Evolutionary conservation across 2,888 invertebrate genomes (phyloP).

Genomic region (Euspilapteryx auroguttella): DNA sequence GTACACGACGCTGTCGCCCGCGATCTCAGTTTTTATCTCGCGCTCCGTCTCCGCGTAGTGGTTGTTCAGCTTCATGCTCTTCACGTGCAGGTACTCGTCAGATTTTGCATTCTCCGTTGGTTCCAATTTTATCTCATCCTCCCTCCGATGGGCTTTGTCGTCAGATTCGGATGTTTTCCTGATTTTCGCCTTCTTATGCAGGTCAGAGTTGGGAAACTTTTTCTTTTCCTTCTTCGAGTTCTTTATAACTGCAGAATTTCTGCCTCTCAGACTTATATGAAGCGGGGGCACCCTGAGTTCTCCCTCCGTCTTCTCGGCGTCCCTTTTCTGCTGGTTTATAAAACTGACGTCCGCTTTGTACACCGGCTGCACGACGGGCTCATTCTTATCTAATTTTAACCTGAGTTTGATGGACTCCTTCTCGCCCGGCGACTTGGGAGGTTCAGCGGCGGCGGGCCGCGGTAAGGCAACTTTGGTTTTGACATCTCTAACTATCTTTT

Average conservation of each 20-base stretch:
- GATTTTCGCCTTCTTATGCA: constrained; percentile 60
- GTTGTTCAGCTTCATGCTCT: constrained; percentile 39
- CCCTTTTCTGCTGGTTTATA: constrained; percentile 56
- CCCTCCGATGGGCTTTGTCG: constrained; percentile 33
- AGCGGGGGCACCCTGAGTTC: constrained; percentile 85
- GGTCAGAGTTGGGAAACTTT: constrained; percentile 43
- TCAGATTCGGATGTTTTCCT: constrained; percentile 37
- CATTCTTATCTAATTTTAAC: constrained; percentile 80
- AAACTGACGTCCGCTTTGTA: constrained; percentile 82
- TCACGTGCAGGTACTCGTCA: constrained; percentile 41
- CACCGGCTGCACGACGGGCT: constrained; percentile 74
- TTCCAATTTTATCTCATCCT: constrained; percentile 29
- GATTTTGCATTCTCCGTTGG: constrained; percentile 33
- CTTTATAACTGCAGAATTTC: constrained; percentile 84
- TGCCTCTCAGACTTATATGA: constrained; percentile 82
- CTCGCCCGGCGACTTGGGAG: constrained; percentile 39
- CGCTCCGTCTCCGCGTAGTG: constrained; percentile 31
- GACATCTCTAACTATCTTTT: constrained; percentile 38
- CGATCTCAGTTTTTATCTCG: constrained; percentile 35
- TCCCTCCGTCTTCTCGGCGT: constrained; percentile 57
- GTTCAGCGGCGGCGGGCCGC: constrained; percentile 9
- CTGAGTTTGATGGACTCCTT: constrained; percentile 81
- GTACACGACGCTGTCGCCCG: constrained; percentile 41
- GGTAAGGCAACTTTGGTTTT: constrained; percentile 43
- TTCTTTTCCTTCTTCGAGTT: constrained; percentile 72